These are phyloP conservation scores for Sus cebifrons DNA, from an alignment of 2,797 vertebrate genomes.

Conservation along the genomic window DNA sequence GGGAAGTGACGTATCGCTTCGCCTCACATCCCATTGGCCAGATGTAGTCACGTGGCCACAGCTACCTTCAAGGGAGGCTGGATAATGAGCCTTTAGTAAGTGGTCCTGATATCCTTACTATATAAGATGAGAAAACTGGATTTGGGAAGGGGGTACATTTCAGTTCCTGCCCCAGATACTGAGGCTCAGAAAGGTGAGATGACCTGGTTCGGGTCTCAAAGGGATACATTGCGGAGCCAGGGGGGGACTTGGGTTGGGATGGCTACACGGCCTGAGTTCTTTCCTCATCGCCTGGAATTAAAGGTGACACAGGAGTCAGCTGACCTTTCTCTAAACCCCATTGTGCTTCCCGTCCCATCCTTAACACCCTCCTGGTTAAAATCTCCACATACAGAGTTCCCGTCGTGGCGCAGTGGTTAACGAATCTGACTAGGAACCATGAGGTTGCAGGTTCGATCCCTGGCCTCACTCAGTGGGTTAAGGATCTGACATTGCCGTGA, in stretches of 20 bases:
- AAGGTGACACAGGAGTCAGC: accelerated
- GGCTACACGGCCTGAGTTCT: not conserved
- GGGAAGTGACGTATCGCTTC: not conserved
- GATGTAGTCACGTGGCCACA: not conserved
- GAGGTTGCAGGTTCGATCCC: no score
- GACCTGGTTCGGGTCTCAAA: not conserved
- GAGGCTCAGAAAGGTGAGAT: not conserved
- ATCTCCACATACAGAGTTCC: not conserved
- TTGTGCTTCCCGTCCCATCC: no score
- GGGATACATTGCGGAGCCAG: not conserved
- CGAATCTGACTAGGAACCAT: no score
- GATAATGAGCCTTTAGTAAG: not conserved
- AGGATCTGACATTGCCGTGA: no score
- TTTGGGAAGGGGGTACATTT: not conserved
- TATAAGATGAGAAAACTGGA: not conserved
- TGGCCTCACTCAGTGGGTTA: no score
- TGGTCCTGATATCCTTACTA: not conserved
- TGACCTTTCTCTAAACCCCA: no score
- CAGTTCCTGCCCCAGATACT: not conserved
- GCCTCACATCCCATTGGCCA: not conserved
- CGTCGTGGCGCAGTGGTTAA: no score
- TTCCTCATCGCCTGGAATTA: no score
- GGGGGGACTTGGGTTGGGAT: not conserved
- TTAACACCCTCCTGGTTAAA: not conserved
- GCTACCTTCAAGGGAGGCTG: conserved; percentile 51